These are phyloP conservation scores for Agrypnus murinus DNA, from an alignment of 2,888 invertebrate species.

Conservation along the genomic window DNA sequence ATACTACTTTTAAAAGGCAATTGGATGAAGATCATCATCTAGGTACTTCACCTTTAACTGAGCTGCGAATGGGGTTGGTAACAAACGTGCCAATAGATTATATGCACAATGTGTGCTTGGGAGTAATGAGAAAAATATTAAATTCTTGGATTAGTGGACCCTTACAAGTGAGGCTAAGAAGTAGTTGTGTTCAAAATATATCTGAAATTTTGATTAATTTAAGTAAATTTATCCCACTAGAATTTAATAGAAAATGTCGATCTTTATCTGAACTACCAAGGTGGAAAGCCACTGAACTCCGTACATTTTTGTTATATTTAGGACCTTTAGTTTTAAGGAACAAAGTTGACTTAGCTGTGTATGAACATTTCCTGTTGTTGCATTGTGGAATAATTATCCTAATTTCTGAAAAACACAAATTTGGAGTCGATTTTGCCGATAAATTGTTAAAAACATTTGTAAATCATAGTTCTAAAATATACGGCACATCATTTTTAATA, in stretches of 20 bases:
- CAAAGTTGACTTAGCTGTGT: slow-evolving; percentile 40
- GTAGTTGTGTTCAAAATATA: no score
- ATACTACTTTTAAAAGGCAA: slow-evolving; percentile 18
- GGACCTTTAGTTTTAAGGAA: slow-evolving; percentile 44
- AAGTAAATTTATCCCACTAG: slow-evolving; percentile 36
- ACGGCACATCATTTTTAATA: slow-evolving; percentile 1
- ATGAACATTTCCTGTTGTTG: slow-evolving; percentile 45
- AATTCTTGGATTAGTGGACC: slow-evolving; percentile 34
- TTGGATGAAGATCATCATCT: slow-evolving; percentile 43
- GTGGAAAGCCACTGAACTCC: slow-evolving; percentile 51
- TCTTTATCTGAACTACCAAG: slow-evolving; percentile 41
- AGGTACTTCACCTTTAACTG: slow-evolving; percentile 17
- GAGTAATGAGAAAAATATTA: slow-evolving; percentile 31
- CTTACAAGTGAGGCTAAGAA: no score
- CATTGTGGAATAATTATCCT: slow-evolving; percentile 45
- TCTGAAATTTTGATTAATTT: neutral
- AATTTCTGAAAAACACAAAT: slow-evolving; percentile 12
- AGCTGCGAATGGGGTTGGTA: slow-evolving; percentile 25
- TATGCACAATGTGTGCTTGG: slow-evolving; percentile 38
- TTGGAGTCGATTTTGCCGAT: slow-evolving; percentile 16
- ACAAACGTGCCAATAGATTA: slow-evolving; percentile 33
- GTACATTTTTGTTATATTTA: slow-evolving; percentile 49
- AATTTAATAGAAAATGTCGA: slow-evolving; percentile 50
- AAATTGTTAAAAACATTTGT: slow-evolving; percentile 15
- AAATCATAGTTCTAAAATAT: slow-evolving; percentile 14